Evolutionary conservation across 2,113 vertebrate species (phyloP).

Genomic region (Conger conger): DNA sequence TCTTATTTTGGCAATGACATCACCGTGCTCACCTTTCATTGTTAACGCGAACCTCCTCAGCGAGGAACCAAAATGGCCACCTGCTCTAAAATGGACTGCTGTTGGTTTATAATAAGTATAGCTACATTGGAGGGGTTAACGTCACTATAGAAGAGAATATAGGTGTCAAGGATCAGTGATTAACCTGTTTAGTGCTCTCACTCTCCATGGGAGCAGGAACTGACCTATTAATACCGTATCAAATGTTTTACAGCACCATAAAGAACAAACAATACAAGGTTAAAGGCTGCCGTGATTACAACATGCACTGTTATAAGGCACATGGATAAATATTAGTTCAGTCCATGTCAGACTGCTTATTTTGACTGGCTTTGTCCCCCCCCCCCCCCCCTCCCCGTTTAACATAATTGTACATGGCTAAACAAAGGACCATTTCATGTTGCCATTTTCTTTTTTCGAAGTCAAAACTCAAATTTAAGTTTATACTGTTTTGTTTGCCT

Average conservation of each 20-base stretch:
- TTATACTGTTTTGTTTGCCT: too few species aligned
- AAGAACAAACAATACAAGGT: constrained; percentile 36
- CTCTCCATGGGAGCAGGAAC: constrained; percentile 28
- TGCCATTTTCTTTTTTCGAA: neutral
- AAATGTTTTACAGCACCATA: constrained; percentile 44
- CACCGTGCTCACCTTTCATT: neutral
- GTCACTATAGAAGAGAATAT: constrained; percentile 31
- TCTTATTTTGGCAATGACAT: neutral
- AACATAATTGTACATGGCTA: neutral
- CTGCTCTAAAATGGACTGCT: neutral
- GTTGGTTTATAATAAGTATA: constrained; percentile 9
- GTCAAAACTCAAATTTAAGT: neutral
- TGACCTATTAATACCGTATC: constrained; percentile 39
- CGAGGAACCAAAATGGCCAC: too few species aligned
- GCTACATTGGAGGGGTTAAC: constrained; percentile 11
- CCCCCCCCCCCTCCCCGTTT: neutral
- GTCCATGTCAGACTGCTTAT: constrained; percentile 35
- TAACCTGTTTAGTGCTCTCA: constrained; percentile 29
- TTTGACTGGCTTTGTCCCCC: constrained; percentile 9
- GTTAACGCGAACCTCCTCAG: neutral
- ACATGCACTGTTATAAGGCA: constrained; percentile 25
- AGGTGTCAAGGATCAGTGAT: constrained; percentile 43
- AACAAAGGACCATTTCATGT: neutral
- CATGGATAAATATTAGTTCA: constrained; percentile 46
- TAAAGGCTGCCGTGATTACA: constrained; percentile 27